These are phyloP conservation scores for Seriola quinqueradiata DNA, from an alignment of 2,113 vertebrate genomes.

Conservation along the genomic window DNA sequence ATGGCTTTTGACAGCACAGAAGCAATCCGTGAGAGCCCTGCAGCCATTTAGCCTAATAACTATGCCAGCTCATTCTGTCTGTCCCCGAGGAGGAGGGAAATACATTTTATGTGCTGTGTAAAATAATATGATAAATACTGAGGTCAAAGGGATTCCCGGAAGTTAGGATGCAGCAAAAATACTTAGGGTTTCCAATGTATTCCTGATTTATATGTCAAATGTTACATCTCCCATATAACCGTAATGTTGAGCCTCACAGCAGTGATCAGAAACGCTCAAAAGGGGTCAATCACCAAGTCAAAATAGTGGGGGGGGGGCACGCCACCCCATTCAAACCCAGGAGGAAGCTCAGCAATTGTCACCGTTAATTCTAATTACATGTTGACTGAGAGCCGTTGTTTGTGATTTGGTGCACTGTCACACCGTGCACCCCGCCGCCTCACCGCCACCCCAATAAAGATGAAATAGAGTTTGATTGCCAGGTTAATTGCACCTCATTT, in stretches of 20 bases:
- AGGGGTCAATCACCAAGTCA: slow-evolving; percentile 21
- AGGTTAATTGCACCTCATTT: slow-evolving; percentile 77
- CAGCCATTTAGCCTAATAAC: slow-evolving; percentile 53
- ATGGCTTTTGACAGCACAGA: slow-evolving; percentile 54
- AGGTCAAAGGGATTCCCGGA: slow-evolving; percentile 34
- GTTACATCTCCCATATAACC: too few relatives aligned
- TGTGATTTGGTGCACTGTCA: slow-evolving; percentile 58
- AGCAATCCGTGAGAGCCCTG: slow-evolving; percentile 49
- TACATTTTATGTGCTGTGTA: slow-evolving; percentile 21
- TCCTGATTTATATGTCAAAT: neutral
- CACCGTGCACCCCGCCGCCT: slow-evolving; percentile 33
- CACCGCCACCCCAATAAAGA: slow-evolving; percentile 65
- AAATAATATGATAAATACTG: slow-evolving; percentile 35
- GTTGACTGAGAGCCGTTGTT: slow-evolving; percentile 67
- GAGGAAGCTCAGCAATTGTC: slow-evolving; percentile 35
- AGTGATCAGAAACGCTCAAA: slow-evolving; percentile 21
- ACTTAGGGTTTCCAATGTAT: neutral
- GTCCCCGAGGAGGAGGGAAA: slow-evolving; percentile 23
- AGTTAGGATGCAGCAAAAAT: neutral
- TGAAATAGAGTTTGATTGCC: slow-evolving; percentile 72
- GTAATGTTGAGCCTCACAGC: neutral
- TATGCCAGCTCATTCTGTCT: slow-evolving; percentile 35
- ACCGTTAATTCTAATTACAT: slow-evolving; percentile 69
- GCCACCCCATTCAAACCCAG: slow-evolving; percentile 20
- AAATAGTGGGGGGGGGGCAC: neutral